These are phyloP conservation scores for Hirtodrosophila cameraria DNA, from an alignment of 2,888 invertebrate species.

Conservation along the genomic window DNA sequence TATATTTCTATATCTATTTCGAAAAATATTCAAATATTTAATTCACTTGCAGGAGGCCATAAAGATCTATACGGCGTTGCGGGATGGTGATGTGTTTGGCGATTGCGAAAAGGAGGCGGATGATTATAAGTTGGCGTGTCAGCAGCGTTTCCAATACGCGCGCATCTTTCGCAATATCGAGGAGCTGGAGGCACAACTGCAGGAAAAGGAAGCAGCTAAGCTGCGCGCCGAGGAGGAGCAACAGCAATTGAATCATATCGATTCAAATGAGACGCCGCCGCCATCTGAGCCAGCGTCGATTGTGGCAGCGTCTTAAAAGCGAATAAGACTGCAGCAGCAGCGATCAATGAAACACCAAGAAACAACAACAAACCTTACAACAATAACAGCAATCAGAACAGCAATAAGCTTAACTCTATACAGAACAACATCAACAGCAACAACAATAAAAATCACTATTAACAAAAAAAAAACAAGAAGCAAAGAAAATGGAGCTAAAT, in stretches of 20 bases:
- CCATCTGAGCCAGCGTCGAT: slow-evolving; percentile 38
- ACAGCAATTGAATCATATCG: slow-evolving; percentile 67
- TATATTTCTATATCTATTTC: background rate
- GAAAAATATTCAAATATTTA: background rate
- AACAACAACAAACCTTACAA: slow-evolving; percentile 20
- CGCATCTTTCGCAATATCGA: slow-evolving; percentile 87
- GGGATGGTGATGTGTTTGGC: slow-evolving; percentile 91
- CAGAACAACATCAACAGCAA: slow-evolving; percentile 25
- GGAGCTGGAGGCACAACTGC: slow-evolving; percentile 73
- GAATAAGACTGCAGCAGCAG: slow-evolving; percentile 35
- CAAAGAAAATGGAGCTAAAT: background rate
- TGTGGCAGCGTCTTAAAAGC: slow-evolving; percentile 60
- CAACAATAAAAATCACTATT: slow-evolving; percentile 35
- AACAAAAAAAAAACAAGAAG: slow-evolving; percentile 16
- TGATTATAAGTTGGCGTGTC: slow-evolving; percentile 90
- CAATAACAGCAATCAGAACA: slow-evolving; percentile 13
- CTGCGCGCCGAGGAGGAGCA: slow-evolving; percentile 69
- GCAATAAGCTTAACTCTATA: slow-evolving; percentile 30
- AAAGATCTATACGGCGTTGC: slow-evolving; percentile 90
- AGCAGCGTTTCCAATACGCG: slow-evolving; percentile 91
- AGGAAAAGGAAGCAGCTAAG: slow-evolving; percentile 71
- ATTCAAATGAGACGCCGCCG: slow-evolving; percentile 53
- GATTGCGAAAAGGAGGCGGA: slow-evolving; percentile 88
- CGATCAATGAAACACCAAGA: slow-evolving; percentile 24
- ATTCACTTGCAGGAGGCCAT: slow-evolving; percentile 89